Percentiles rank a stretch among this genome's conserved stretches.
phyloP scores from a whole-genome alignment of 1,140 invertebrate species.

The Drosophila athabasca region DNA sequence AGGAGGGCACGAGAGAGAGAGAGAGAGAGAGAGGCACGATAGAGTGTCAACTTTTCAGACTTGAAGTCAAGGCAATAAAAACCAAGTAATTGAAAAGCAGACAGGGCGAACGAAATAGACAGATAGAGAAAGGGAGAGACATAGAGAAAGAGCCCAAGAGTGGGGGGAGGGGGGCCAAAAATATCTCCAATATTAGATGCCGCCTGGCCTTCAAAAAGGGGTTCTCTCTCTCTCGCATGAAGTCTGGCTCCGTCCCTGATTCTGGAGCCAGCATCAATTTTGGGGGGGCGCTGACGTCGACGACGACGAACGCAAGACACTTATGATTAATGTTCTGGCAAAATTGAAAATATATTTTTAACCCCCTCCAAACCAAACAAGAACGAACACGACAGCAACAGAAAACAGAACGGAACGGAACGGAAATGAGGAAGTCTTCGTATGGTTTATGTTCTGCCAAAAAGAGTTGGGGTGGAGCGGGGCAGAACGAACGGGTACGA shows the following conservation, averaged over 20 bases:
- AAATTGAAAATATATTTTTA: constrained; percentile 77
- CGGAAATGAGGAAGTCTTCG: constrained; percentile 74
- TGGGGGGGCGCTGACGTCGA: constrained; percentile 31
- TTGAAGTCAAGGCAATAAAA: constrained; percentile 76
- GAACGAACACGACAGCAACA: constrained; percentile 1
- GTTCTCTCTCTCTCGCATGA: constrained; percentile 15
- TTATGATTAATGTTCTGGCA: constrained; percentile 80
- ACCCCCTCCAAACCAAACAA: constrained; percentile 32
- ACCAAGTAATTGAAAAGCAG: constrained; percentile 73
- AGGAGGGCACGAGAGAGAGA: constrained; percentile 28
- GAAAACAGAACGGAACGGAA: constrained; percentile 7
- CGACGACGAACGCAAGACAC: constrained; percentile 39
- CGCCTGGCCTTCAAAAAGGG: constrained; percentile 6
- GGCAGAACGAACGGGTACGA: constrained; percentile 3
- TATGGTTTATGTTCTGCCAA: constrained; percentile 78
- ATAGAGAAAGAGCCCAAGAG: not conserved
- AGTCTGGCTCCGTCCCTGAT: constrained; percentile 17
- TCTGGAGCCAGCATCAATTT: constrained; percentile 42
- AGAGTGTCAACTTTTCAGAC: constrained; percentile 77
- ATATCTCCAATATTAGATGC: constrained; percentile 75
- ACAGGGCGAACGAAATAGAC: constrained; percentile 46
- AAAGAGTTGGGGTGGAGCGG: constrained; percentile 62
- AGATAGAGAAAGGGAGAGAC: not conserved
- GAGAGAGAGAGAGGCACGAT: constrained; percentile 28
- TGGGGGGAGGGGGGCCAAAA: constrained; percentile 9